Conservation (phyloP, 2,797 vertebrate genomes). For the Malurus splendens region DNA sequence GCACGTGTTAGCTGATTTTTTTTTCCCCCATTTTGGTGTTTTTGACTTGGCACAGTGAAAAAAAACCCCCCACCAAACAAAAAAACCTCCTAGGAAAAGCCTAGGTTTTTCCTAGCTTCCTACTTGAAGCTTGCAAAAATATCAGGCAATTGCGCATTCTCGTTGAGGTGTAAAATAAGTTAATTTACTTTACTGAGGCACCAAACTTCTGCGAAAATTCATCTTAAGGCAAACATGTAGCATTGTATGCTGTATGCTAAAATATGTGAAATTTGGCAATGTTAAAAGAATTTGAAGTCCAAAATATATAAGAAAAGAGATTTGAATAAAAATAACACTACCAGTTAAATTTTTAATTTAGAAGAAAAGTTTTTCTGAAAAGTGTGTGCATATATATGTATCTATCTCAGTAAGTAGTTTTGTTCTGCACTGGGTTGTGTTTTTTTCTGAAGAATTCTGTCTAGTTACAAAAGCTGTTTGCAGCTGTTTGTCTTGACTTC, state of each 20-base stretch:
- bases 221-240: background rate
- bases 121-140: background rate
- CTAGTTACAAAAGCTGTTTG: background rate
- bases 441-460: background rate
- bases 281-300: background rate
- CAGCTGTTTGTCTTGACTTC: background rate
- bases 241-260: background rate
- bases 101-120: background rate
- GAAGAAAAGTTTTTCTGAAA: background rate
- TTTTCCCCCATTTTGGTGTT: background rate
- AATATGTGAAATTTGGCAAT: background rate
- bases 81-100: background rate
- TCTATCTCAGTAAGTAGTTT: background rate
- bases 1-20: background rate
- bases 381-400: background rate
- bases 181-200: background rate
- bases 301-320: background rate
- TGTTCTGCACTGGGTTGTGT: background rate
- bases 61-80: rapidly evolving
- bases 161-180: background rate
- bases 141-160: background rate
- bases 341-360: background rate
- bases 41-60: background rate
- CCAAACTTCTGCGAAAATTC: background rate
- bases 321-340: background rate